A percentile compares a stretch with the other conserved stretches of the same genome.
Evolutionary conservation across 2,113 vertebrate genomes (phyloP).

Genomic region (Rhinopomastus cyanomelas): DNA sequence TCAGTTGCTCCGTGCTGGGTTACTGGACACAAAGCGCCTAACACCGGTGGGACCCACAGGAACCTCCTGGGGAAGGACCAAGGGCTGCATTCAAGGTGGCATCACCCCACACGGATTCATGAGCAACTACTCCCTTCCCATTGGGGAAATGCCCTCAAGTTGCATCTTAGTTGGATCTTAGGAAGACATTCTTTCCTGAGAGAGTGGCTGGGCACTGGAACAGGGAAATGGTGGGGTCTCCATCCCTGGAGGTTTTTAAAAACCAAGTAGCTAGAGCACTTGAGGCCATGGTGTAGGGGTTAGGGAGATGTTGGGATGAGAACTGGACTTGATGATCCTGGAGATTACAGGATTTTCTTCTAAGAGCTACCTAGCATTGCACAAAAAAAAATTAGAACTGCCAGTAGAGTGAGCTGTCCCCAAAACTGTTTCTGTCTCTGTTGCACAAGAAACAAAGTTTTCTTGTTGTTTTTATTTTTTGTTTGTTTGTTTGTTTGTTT

Average conservation of each 20-base stretch:
- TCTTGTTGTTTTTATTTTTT: background rate
- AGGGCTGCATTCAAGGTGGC: rapidly evolving
- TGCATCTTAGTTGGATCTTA: no score
- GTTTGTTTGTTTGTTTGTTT: background rate
- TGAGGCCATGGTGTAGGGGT: no score
- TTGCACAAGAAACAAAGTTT: background rate
- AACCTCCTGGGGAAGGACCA: background rate
- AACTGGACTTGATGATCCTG: no score
- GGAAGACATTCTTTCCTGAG: no score
- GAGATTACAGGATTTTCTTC: background rate
- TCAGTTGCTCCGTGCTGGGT: background rate
- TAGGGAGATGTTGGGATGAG: no score
- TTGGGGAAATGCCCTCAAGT: no score
- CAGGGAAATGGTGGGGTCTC: no score
- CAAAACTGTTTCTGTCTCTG: background rate
- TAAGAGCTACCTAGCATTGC: background rate
- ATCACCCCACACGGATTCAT: rapidly evolving
- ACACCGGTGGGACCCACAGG: no score
- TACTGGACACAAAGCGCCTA: background rate
- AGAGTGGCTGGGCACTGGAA: no score
- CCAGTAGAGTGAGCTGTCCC: background rate
- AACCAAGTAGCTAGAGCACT: no score
- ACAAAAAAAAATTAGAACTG: background rate
- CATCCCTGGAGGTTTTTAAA: no score
- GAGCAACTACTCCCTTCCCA: rapidly evolving